Percentiles rank a stretch among this genome's conserved stretches.
Evolutionary conservation across 1,140 invertebrate genomes (phyloP).

Genomic region (Drosophila orosa): DNA sequence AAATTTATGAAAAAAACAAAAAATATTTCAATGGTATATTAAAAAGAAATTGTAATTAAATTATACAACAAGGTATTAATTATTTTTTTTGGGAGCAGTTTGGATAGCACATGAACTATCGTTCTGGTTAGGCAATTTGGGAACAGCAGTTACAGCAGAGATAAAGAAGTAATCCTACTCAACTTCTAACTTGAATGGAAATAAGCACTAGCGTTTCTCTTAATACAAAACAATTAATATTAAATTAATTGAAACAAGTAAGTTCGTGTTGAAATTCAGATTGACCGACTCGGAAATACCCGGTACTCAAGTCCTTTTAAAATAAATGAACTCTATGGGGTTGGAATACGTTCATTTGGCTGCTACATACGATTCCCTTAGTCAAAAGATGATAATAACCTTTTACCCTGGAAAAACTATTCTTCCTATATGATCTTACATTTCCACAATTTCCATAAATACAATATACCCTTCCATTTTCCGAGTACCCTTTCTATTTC

Average conservation of each 20-base stretch:
- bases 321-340: too few species aligned
- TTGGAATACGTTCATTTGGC: too few species aligned
- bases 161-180: too few species aligned
- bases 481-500: background rate
- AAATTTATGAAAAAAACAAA: constrained; percentile 37
- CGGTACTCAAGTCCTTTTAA: background rate
- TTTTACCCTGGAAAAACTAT: background rate
- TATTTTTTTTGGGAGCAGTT: background rate
- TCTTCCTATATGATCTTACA: background rate
- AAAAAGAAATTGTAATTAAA: constrained; percentile 41
- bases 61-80: background rate
- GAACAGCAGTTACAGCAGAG: background rate
- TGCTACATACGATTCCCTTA: too few species aligned
- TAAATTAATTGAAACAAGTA: too few species aligned
- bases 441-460: background rate
- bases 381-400: background rate
- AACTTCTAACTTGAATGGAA: too few species aligned
- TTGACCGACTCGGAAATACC: background rate
- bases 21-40: constrained; percentile 56
- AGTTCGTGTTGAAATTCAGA: background rate
- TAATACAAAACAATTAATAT: too few species aligned
- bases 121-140: background rate
- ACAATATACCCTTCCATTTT: background rate
- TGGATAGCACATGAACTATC: background rate
- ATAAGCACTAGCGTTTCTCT: too few species aligned